Evolutionary conservation across 2,113 vertebrate genomes (phyloP).

Genomic region (Oxygymnocypris stewartii): DNA sequence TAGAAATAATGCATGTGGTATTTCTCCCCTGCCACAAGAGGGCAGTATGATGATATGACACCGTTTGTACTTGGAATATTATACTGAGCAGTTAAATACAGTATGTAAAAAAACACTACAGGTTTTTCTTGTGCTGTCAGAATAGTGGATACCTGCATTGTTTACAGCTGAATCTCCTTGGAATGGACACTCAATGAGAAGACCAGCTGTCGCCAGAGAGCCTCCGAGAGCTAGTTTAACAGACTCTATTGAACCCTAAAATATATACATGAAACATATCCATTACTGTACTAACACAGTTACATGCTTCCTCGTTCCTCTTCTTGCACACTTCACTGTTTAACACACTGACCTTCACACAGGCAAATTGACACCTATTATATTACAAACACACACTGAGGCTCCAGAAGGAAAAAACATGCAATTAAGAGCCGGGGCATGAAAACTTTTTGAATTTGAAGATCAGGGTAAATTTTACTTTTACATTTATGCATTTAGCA

Average conservation of each 20-base stretch:
- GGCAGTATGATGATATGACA: constrained; percentile 21
- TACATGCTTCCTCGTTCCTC: not conserved
- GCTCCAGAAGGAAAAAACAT: too few relatives aligned
- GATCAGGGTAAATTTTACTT: too few relatives aligned
- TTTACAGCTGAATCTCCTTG: constrained; percentile 82
- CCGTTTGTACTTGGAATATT: not conserved
- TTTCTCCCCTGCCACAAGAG: constrained; percentile 36
- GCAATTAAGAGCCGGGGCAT: too few relatives aligned
- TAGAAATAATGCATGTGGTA: not conserved
- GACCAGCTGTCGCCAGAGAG: constrained; percentile 79
- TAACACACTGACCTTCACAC: not conserved
- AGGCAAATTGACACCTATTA: too few relatives aligned
- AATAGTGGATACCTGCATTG: constrained; percentile 71
- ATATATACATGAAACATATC: not conserved
- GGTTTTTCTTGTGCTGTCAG: not conserved
- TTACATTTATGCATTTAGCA: too few relatives aligned
- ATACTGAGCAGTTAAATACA: not conserved
- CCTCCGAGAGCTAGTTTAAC: constrained; percentile 86
- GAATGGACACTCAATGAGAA: constrained; percentile 83
- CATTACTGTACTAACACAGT: not conserved
- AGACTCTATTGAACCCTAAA: constrained; percentile 79
- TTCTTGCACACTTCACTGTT: not conserved
- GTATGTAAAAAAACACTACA: not conserved
- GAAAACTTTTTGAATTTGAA: too few relatives aligned
- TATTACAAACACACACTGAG: too few relatives aligned